phyloP scores from a whole-genome alignment of 2,888 invertebrate species.

The Tetanocera ferruginea region DNA sequence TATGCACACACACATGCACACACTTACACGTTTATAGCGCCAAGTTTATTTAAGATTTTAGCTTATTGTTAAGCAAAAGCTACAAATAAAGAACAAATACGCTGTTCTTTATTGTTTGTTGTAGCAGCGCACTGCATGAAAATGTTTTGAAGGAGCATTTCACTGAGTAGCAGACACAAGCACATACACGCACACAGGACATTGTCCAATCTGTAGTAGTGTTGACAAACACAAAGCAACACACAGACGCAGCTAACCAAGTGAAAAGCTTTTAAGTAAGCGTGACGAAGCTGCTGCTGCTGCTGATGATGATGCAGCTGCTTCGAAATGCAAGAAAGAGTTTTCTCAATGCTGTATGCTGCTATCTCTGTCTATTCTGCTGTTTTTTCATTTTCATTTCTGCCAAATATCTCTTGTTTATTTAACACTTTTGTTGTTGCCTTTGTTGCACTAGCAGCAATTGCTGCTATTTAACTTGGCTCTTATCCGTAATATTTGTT shows the following conservation, averaged over 20 bases:
- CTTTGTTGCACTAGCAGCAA: neutral
- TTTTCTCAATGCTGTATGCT: neutral
- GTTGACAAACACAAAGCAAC: neutral
- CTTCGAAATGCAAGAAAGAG: too few relatives aligned
- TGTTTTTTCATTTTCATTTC: neutral
- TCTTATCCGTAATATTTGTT: neutral
- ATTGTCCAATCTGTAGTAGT: conserved; percentile 1
- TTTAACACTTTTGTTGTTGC: neutral
- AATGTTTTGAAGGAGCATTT: neutral
- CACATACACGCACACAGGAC: neutral
- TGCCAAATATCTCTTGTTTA: neutral
- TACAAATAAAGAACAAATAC: neutral
- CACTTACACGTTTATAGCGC: neutral
- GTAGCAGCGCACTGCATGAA: neutral
- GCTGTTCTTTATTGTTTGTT: neutral
- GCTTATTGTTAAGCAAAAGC: conserved; percentile 23
- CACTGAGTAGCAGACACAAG: neutral
- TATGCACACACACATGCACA: conserved; percentile 1
- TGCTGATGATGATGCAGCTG: too few relatives aligned
- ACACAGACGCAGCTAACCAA: neutral
- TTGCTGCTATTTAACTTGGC: neutral
- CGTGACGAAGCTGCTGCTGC: neutral
- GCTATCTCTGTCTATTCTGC: neutral
- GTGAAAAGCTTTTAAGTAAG: conserved; percentile 2
- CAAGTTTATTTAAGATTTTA: conserved; percentile 35